These are phyloP conservation scores for Yponomeuta sedellus DNA, from an alignment of 2,888 invertebrate species.

Conservation along the genomic window DNA sequence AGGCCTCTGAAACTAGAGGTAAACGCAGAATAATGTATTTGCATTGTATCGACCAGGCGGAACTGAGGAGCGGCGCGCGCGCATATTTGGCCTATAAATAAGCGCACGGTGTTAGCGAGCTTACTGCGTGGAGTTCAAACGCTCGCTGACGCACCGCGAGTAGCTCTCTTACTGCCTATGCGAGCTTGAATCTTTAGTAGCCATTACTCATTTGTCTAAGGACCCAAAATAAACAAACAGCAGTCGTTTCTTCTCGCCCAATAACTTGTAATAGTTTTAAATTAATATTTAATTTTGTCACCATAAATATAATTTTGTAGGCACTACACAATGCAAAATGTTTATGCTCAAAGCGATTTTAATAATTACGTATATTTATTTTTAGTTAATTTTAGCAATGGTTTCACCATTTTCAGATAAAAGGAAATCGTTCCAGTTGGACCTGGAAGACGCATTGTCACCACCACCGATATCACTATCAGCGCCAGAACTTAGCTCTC, in stretches of 20 bases:
- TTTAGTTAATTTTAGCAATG: no score
- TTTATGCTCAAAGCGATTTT: no score
- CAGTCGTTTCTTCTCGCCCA: no score
- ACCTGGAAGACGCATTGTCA: conserved; percentile 80
- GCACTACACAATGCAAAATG: no score
- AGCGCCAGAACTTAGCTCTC: conserved; percentile 83
- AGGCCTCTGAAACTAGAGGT: not conserved
- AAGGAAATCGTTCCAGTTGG: conserved; percentile 78
- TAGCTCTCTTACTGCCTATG: not conserved
- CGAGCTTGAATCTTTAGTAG: not conserved
- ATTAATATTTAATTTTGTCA: no score
- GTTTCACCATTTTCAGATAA: conserved; percentile 45
- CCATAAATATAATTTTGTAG: no score
- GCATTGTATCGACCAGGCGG: conserved; percentile 10
- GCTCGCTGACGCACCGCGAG: conserved; percentile 29
- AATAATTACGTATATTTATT: no score
- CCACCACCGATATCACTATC: conserved; percentile 90
- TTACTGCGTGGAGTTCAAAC: conserved; percentile 13
- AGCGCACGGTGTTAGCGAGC: conserved; percentile 23
- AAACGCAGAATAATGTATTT: not conserved
- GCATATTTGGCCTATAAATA: conserved; percentile 42
- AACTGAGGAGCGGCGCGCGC: conserved; percentile 22
- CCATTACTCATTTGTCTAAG: no score
- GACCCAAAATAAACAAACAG: no score
- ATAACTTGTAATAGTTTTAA: no score